Evolutionary conservation across 1,140 invertebrate species (phyloP), one percentile per base, ranked within the genome.

Genomic region (Vanessa tameamea): DNA sequence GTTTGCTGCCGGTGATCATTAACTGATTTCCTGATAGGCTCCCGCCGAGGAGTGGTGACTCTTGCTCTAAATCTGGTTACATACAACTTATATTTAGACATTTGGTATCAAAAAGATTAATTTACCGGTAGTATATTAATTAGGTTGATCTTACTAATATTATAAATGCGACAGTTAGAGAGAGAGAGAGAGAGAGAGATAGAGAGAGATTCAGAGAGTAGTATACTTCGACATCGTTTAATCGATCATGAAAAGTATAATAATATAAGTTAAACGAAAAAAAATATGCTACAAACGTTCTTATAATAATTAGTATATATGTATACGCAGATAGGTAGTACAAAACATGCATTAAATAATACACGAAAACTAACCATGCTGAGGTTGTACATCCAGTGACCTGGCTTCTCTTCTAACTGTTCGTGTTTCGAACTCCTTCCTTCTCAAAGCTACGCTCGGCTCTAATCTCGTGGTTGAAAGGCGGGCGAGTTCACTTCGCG

Each of bases 1-100:
- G 94, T 86, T 95, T 95, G 94, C 95, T 95, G 87, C 96, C 96
- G 87, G 96, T 94, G 81, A 96, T 95, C 93, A 96, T 95, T 70
- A 95, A 93, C 88, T 95, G 94, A 93, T 96, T 97, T 78, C 96
- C 96, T 76, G 95, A 96, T 84, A 95, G 93, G 76, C 90, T 93
- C 72, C 85, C 85, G 79, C 90, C 89, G 67, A 90, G 81, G 64
- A 83, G 79, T 73, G 81, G 55, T 68, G 80, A 67, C 50, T 92
- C 87, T 47, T 87, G 83, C 53, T 89, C 88, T 73, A 91, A 72
- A 67, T 92, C 90, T 91, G 81, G 12, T 79, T 83, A 63, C 67
- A 74, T 26, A 72, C 43, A 72, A 4, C 4, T 26, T 59, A 26
- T 26, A 26, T 13, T 59, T 14, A 12, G 23, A n/a, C 9, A 23